Conservation (phyloP, 2,113 vertebrate genomes). For the Ramphastos sulfuratus region DNA sequence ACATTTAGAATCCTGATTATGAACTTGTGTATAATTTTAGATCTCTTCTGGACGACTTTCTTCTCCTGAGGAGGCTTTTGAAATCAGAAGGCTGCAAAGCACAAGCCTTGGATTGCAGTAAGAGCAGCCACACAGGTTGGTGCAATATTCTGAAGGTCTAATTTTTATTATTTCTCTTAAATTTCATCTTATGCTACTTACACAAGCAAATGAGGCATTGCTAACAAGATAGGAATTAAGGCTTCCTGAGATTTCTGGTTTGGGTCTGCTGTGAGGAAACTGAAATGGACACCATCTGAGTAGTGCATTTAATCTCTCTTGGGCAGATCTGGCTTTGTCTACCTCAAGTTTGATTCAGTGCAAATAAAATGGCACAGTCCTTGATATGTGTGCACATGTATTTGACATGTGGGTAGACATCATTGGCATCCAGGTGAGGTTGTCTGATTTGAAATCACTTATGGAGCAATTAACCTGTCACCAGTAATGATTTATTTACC, state of each 20-base stretch:
- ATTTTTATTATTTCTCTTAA: not conserved
- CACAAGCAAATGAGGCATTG: not conserved
- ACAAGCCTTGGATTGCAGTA: conserved; percentile 83
- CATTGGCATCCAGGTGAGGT: conserved; percentile 1
- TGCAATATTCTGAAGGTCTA: not conserved
- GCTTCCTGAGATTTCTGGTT: conserved; percentile 13
- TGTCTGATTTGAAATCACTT: conserved; percentile 53
- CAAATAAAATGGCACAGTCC: conserved; percentile 37
- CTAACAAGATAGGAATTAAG: not conserved
- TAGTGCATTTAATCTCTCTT: conserved; percentile 38
- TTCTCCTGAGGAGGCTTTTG: not conserved
- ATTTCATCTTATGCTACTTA: not conserved
- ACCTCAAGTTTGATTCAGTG: conserved; percentile 36
- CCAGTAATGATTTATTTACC: conserved; percentile 33
- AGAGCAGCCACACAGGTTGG: conserved; percentile 83
- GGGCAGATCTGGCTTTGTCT: conserved; percentile 24
- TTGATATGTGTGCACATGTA: not conserved
- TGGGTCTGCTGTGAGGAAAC: not conserved
- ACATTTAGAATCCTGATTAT: not conserved
- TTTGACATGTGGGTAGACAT: conserved; percentile 36
- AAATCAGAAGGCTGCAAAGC: conserved; percentile 51
- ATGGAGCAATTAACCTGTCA: conserved; percentile 59
- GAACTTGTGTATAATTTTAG: conserved; percentile 50
- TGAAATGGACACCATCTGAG: not conserved
- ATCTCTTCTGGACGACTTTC: not conserved